These are phyloP conservation scores for Eupeodes luniger DNA, from an alignment of 2,888 invertebrate genomes.

Conservation along the genomic window DNA sequence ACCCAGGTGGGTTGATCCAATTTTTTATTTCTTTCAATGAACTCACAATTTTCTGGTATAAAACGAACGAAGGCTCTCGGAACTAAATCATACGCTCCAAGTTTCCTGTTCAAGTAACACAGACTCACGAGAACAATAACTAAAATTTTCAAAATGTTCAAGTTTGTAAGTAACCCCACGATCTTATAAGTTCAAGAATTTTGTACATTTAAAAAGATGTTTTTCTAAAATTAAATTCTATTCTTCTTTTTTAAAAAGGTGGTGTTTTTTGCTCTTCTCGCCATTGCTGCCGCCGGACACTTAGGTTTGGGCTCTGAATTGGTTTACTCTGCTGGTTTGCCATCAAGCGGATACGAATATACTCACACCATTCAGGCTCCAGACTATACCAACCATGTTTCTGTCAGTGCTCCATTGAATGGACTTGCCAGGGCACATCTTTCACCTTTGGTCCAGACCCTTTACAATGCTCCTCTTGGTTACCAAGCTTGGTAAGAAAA, in stretches of 20 bases:
- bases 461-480: constrained; percentile 70
- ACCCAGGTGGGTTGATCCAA: constrained; percentile 46
- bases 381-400: constrained; percentile 80
- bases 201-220: background rate
- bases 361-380: constrained; percentile 78
- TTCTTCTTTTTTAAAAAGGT: constrained; percentile 61
- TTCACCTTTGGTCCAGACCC: constrained; percentile 70
- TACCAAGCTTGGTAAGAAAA: constrained; percentile 70
- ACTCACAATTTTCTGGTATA: constrained; percentile 49
- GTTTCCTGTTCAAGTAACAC: constrained; percentile 68
- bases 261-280: constrained; percentile 78
- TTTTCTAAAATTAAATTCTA: background rate
- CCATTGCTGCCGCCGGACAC: constrained; percentile 72
- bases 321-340: constrained; percentile 71
- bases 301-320: constrained; percentile 64
- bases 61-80: constrained; percentile 47
- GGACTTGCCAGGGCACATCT: constrained; percentile 72
- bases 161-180: constrained; percentile 73
- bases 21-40: constrained; percentile 30
- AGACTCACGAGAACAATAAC: constrained; percentile 60
- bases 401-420: constrained; percentile 83
- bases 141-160: constrained; percentile 69
- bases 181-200: background rate
- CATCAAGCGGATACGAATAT: constrained; percentile 78
- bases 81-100: constrained; percentile 62